Evolutionary conservation across 1,140 invertebrate species (phyloP), one percentile per base, ranked within the genome.

Genomic region (Zaprionus camerounensis): DNA sequence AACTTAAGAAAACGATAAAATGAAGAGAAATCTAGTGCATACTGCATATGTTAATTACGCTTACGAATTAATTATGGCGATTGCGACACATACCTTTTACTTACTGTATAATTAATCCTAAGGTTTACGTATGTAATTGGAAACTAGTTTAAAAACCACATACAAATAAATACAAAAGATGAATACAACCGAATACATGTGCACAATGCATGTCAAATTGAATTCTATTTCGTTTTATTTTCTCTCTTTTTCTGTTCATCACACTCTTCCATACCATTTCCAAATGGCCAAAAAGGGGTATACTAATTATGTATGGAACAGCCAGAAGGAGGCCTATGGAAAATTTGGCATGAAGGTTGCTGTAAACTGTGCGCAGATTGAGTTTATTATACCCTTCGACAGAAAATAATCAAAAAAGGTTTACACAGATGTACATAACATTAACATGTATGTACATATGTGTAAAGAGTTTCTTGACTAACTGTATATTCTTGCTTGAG

Each of bases 41-140:
- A 75, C 49, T 63, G 71, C 72, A 70, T 57, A 63, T 71, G 61
- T 76, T 71, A 76, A 71, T 71, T 59, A 65, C 73, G 73, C 68
- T 71, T 71, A 64, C 53, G 58, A 70, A 63, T 74, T 70, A 70
- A 70, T 69, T 70, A 70, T 71, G 57, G 67, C 72, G 72, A 70
- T 71, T 76, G 73, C 68, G 36, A 31, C 28, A 58, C 55, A 71
- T 71, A 71, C 73, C 61, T 71, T 75, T 75, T 76, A 76, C 53
- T 71, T 76, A 46, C 41, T 46, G 73, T 76, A 71, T 71, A 71
- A 76, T 41, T 71, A 76, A 36, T 61, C 53, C 13, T 76, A 76
- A 76, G 73, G 44, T 71, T 71, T 71, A 64, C 71, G 68, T 76
- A 76, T 65, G 68, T 76, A 76, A 76, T 71, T 76, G 73, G 61